Conservation (phyloP, 2,888 invertebrate species). For the Oeneis ivallda region DNA sequence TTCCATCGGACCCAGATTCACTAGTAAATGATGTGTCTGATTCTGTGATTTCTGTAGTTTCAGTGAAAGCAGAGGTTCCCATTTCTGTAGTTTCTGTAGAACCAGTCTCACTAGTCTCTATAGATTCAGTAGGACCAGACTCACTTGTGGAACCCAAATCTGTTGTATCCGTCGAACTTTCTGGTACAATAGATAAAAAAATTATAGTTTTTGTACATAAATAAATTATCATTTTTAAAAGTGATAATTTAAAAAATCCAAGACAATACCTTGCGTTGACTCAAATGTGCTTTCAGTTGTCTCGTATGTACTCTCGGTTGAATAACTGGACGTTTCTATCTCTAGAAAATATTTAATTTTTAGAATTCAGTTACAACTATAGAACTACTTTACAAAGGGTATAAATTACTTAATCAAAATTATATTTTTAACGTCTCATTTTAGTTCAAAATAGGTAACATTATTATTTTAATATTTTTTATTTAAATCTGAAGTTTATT, state of each 20-base stretch:
- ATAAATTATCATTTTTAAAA: not conserved
- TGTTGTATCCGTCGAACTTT: not conserved
- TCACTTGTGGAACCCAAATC: not conserved
- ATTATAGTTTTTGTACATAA: not conserved
- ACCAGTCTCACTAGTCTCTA: not conserved
- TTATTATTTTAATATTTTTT: too few relatives aligned
- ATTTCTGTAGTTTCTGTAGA: not conserved
- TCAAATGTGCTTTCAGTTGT: slow-evolving; percentile 13
- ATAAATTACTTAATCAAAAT: too few relatives aligned
- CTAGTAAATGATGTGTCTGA: not conserved
- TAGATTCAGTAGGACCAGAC: too few relatives aligned
- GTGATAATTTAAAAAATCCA: not conserved
- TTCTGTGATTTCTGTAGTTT: not conserved
- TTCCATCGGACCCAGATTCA: not conserved
- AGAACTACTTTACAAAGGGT: not conserved
- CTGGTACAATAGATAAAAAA: too few relatives aligned
- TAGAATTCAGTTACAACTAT: not conserved
- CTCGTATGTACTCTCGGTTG: not conserved
- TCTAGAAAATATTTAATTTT: slow-evolving; percentile 17
- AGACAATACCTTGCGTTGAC: slow-evolving; percentile 8
- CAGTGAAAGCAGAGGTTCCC: not conserved
- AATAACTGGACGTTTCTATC: slow-evolving; percentile 33
- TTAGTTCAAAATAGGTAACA: too few relatives aligned
- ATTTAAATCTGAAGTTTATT: too few relatives aligned
- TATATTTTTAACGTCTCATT: too few relatives aligned